Conservation (phyloP, 1,140 invertebrate species). For the Bombyx mandarina region DNA sequence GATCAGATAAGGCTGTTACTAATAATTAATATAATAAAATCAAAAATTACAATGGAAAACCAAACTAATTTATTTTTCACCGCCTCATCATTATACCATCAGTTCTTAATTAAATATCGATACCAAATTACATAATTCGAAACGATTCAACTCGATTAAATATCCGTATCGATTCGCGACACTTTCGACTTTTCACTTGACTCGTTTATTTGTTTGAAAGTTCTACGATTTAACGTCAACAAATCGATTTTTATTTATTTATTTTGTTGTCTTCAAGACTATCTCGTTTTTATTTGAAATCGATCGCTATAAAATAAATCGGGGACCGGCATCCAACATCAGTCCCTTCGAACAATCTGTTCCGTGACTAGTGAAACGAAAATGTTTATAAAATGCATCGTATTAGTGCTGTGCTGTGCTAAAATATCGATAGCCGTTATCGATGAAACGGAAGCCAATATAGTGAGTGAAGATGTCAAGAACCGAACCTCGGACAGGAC, state of each 20-base stretch:
- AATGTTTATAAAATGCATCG: constrained; percentile 39
- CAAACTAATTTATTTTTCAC: not conserved
- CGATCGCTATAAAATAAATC: constrained; percentile 53
- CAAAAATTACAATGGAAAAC: not conserved
- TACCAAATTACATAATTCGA: no score
- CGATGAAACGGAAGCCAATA: constrained; percentile 24
- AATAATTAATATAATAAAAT: no score
- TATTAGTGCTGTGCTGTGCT: constrained; percentile 29
- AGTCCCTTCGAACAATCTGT: constrained; percentile 28
- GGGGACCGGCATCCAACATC: constrained; percentile 24
- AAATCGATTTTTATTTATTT: constrained; percentile 36
- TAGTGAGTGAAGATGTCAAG: constrained; percentile 18
- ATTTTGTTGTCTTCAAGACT: constrained; percentile 30
- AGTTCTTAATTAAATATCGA: no score
- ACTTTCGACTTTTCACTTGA: constrained; percentile 37
- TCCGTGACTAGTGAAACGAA: constrained; percentile 14
- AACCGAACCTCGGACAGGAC: constrained; percentile 32
- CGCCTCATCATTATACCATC: not conserved
- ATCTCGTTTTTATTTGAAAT: constrained; percentile 39
- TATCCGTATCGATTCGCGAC: constrained; percentile 1
- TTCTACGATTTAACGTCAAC: constrained; percentile 32
- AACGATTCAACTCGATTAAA: no score
- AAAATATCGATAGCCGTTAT: constrained; percentile 17
- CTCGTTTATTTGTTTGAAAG: constrained; percentile 43
- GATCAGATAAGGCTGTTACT: no score